Evolutionary conservation across 2,113 vertebrate genomes (phyloP).

Genomic region (Ictalurus furcatus): DNA sequence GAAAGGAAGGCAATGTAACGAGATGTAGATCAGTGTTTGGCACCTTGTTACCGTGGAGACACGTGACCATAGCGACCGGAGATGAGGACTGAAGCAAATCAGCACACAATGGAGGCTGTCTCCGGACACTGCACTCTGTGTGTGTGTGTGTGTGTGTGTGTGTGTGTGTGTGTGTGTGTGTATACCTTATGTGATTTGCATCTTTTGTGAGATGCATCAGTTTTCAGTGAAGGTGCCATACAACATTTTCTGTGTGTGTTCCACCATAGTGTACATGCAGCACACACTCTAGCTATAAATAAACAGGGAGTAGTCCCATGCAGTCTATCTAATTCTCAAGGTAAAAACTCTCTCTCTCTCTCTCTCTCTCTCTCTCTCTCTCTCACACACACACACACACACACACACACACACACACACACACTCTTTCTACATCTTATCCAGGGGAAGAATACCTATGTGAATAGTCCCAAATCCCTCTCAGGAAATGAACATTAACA

Average conservation of each 20-base stretch:
- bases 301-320: background rate
- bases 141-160: slow-evolving; percentile 28
- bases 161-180: slow-evolving; percentile 22
- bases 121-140: background rate
- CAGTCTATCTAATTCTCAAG: background rate
- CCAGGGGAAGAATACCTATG: slow-evolving; percentile 66
- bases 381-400: background rate
- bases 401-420: slow-evolving; percentile 46
- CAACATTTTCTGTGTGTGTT: background rate
- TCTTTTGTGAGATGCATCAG: slow-evolving; percentile 34
- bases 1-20: slow-evolving; percentile 39
- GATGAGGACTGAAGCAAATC: slow-evolving; percentile 52
- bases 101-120: slow-evolving; percentile 45
- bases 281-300: background rate
- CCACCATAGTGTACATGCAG: background rate
- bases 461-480: slow-evolving; percentile 55
- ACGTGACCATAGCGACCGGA: slow-evolving; percentile 53
- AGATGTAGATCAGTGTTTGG: slow-evolving; percentile 41
- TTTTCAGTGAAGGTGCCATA: background rate
- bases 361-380: background rate
- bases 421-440: slow-evolving; percentile 63
- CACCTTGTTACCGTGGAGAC: slow-evolving; percentile 54
- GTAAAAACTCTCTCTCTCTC: background rate
- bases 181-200: slow-evolving; percentile 6
- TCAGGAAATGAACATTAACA: slow-evolving; percentile 64